These are phyloP conservation scores for Palloptera scutellata DNA, from an alignment of 2,888 invertebrate species.

Conservation along the genomic window DNA sequence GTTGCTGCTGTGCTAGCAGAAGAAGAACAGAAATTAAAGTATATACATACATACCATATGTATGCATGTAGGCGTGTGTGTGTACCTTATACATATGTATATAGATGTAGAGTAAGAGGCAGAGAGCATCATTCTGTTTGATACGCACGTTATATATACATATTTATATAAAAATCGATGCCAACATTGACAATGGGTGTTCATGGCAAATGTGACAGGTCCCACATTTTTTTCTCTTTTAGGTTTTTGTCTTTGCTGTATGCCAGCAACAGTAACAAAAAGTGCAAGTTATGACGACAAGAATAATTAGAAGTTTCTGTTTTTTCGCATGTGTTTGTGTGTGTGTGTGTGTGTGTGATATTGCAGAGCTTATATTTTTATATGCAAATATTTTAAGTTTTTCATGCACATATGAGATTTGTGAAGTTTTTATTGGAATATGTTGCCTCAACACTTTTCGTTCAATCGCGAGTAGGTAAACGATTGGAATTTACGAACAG, in stretches of 20 bases:
- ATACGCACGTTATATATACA: conserved; percentile 33
- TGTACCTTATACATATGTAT: too few species aligned
- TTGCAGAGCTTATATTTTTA: too few species aligned
- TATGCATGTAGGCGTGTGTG: neutral
- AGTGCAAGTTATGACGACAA: conserved; percentile 32
- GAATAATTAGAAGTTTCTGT: conserved; percentile 18
- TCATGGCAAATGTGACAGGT: conserved; percentile 37
- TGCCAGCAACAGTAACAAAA: neutral
- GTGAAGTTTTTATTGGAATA: too few species aligned
- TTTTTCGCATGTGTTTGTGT: neutral
- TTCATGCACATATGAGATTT: too few species aligned
- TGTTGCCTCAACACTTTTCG: too few species aligned
- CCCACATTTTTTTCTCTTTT: neutral
- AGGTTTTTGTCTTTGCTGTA: neutral
- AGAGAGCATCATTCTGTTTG: too few species aligned
- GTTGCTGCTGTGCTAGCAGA: neutral
- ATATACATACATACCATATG: neutral
- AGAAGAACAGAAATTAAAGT: too few species aligned
- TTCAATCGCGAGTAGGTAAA: too few species aligned
- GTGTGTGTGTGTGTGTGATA: neutral
- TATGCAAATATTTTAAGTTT: too few species aligned
- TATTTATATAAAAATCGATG: conserved; percentile 46
- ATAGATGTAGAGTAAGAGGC: too few species aligned
- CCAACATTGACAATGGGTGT: conserved; percentile 45
- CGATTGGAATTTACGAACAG: too few species aligned